phyloP scores from a whole-genome alignment of 2,797 vertebrate species.

The Pogoniulus pusillus region DNA sequence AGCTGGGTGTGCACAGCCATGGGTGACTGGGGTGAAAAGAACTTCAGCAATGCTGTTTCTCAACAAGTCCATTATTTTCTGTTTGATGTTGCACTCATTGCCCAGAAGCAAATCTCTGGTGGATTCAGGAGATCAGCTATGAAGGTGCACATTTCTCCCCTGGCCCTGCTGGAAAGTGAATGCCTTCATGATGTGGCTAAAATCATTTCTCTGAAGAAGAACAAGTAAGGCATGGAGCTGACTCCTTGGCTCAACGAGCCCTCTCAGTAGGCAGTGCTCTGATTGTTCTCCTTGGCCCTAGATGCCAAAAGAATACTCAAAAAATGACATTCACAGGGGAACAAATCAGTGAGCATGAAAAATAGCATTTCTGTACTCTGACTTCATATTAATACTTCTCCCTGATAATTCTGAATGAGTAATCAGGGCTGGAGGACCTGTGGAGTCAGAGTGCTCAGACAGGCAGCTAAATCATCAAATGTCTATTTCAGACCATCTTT shows the following conservation, averaged over 20 bases:
- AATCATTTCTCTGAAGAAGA: not conserved
- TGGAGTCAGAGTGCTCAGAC: not conserved
- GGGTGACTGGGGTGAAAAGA: not conserved
- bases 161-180: not conserved
- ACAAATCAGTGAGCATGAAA: not conserved
- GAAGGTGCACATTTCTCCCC: not conserved
- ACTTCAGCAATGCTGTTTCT: not conserved
- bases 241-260: not conserved
- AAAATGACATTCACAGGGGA: not conserved
- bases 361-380: not conserved
- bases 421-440: not conserved
- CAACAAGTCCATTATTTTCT: not conserved
- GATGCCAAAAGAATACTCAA: not conserved
- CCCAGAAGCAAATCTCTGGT: not conserved
- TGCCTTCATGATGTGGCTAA: not conserved
- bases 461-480: not conserved
- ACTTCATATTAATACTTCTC: not conserved
- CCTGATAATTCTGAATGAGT: not conserved
- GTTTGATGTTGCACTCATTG: not conserved
- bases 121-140: not conserved
- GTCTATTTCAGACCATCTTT: not conserved
- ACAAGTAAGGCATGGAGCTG: not conserved
- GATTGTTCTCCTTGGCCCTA: not conserved
- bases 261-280: not conserved
- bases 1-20: not conserved